These are phyloP conservation scores for Sphaeridia pumilis DNA, from an alignment of 2,888 invertebrate species.

Conservation along the genomic window DNA sequence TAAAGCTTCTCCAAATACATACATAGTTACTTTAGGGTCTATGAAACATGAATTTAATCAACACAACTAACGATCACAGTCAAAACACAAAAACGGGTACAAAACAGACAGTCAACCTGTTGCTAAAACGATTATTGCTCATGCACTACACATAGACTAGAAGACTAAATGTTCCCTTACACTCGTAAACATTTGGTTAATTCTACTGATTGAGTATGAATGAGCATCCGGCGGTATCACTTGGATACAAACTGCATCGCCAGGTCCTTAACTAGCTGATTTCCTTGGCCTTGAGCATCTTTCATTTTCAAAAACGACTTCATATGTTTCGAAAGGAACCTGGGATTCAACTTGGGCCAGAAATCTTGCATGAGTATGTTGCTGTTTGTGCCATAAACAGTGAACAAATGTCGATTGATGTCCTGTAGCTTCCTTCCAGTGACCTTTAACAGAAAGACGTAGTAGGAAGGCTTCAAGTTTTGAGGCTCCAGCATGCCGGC, in stretches of 20 bases:
- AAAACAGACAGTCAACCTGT: too few relatives aligned
- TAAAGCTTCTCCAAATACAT: too few relatives aligned
- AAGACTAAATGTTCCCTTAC: too few relatives aligned
- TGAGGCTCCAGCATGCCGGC: constrained; percentile 66
- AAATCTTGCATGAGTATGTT: constrained; percentile 32
- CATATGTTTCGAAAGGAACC: constrained; percentile 28
- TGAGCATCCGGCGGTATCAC: too few relatives aligned
- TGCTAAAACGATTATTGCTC: too few relatives aligned
- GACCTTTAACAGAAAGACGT: constrained; percentile 61
- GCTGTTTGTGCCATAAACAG: constrained; percentile 29
- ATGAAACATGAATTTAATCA: too few relatives aligned
- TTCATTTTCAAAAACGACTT: constrained; percentile 22
- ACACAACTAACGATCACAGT: too few relatives aligned
- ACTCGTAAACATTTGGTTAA: too few relatives aligned
- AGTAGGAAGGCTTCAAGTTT: constrained; percentile 66
- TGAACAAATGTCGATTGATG: constrained; percentile 31
- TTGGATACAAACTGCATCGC: constrained; percentile 15
- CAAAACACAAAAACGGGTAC: too few relatives aligned
- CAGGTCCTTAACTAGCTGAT: constrained; percentile 27
- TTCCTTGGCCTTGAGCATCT: constrained; percentile 22
- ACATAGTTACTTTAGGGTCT: too few relatives aligned
- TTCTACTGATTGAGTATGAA: too few relatives aligned
- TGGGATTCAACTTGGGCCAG: constrained; percentile 29
- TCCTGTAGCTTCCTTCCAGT: constrained; percentile 46
- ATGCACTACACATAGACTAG: too few relatives aligned